Conservation (phyloP, 2,113 vertebrate genomes). For the Triplophysa tibetana region DNA sequence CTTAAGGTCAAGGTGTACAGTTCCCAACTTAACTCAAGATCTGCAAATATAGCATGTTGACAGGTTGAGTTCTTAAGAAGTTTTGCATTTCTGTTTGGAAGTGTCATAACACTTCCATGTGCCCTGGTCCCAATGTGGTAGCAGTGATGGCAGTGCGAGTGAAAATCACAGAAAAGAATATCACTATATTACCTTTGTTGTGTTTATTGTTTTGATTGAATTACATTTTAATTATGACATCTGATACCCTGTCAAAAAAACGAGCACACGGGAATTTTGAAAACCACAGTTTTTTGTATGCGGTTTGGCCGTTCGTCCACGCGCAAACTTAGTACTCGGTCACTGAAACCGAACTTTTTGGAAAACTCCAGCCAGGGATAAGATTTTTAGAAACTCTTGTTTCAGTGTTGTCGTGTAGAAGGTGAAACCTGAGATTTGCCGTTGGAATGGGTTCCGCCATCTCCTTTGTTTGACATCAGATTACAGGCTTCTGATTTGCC, state of each 20-base stretch:
- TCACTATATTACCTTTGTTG: neutral
- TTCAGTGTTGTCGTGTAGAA: too few relatives aligned
- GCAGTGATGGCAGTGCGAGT: neutral
- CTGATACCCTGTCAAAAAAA: neutral
- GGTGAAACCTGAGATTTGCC: too few relatives aligned
- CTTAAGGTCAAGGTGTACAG: slow-evolving; percentile 15
- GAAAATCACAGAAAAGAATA: slow-evolving; percentile 10
- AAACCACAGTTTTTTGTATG: too few relatives aligned
- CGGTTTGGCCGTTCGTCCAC: too few relatives aligned
- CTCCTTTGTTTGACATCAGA: too few relatives aligned
- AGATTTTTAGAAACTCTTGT: too few relatives aligned
- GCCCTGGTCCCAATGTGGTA: neutral
- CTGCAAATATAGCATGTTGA: neutral
- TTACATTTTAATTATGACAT: neutral
- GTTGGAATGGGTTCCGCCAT: too few relatives aligned
- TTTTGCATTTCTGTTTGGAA: neutral
- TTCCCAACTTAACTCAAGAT: slow-evolving; percentile 3
- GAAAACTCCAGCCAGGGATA: too few relatives aligned
- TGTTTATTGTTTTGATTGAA: neutral
- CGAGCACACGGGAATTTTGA: too few relatives aligned
- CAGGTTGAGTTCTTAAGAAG: slow-evolving; percentile 4
- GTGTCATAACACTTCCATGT: neutral
- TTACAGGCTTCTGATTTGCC: too few relatives aligned
- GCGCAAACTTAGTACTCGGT: too few relatives aligned
- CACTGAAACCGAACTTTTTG: too few relatives aligned